Evolutionary conservation across 2,888 invertebrate species (phyloP).

Genomic region (Hartigia nigra): DNA sequence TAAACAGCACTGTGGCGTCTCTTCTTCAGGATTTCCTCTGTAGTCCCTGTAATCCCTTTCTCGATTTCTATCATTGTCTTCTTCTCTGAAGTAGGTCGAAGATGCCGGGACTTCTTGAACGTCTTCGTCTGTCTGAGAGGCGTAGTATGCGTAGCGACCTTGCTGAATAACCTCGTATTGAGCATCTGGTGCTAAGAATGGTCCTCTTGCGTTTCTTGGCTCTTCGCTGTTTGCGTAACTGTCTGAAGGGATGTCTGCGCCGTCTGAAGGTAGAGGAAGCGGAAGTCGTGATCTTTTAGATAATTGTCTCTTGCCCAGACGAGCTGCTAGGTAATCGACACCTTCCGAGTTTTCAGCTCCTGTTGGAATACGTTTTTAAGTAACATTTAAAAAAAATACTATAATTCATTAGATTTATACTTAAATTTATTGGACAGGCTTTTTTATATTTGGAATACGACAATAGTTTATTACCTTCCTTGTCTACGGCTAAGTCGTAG

Average conservation of each 20-base stretch:
- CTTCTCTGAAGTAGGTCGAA: slow-evolving; percentile 40
- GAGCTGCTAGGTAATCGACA: slow-evolving; percentile 71
- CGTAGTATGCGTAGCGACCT: slow-evolving; percentile 54
- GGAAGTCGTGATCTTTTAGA: slow-evolving; percentile 71
- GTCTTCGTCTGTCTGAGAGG: slow-evolving; percentile 52
- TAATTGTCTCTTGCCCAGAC: slow-evolving; percentile 70
- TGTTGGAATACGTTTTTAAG: slow-evolving; percentile 51
- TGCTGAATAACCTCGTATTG: slow-evolving; percentile 74
- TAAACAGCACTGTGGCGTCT: slow-evolving; percentile 68
- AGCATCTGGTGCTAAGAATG: slow-evolving; percentile 72
- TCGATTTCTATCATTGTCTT: slow-evolving; percentile 49
- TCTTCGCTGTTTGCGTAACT: slow-evolving; percentile 53
- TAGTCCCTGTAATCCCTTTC: slow-evolving; percentile 68
- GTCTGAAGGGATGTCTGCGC: slow-evolving; percentile 46
- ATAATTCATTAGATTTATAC: slow-evolving; percentile 13
- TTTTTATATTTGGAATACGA: slow-evolving; percentile 34
- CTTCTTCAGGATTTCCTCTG: slow-evolving; percentile 56
- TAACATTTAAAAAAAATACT: slow-evolving; percentile 53
- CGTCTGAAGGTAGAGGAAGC: slow-evolving; percentile 52
- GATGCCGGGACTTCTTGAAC: slow-evolving; percentile 44
- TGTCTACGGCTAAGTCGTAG: slow-evolving; percentile 70
- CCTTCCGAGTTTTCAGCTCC: slow-evolving; percentile 61
- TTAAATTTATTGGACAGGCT: slow-evolving; percentile 25
- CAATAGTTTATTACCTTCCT: slow-evolving; percentile 55
- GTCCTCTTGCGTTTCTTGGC: slow-evolving; percentile 59